A percentile compares a stretch with the other conserved stretches of the same genome.
phyloP scores from a whole-genome alignment of 2,888 invertebrate species.

The Axea sp. region DNA sequence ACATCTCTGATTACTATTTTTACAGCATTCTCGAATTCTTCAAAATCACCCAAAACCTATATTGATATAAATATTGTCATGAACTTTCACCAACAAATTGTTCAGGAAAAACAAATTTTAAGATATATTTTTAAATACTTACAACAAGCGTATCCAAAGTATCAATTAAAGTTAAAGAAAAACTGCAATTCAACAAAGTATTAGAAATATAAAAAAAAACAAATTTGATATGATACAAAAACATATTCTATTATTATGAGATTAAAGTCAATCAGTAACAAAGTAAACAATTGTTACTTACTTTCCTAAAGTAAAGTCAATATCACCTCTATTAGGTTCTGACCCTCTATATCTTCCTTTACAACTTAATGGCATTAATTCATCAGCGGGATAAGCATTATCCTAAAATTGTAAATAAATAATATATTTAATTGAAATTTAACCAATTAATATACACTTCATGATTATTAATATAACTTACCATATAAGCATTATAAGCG shows the following conservation, averaged over 20 bases:
- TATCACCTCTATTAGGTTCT: constrained; percentile 95
- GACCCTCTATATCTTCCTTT: constrained; percentile 94
- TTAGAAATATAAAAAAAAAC: background rate
- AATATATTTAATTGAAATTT: background rate
- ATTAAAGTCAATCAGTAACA: background rate
- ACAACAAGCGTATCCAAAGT: constrained; percentile 94
- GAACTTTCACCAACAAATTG: background rate
- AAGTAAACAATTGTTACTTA: constrained; percentile 81
- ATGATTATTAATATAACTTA: constrained; percentile 67
- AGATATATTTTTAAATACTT: constrained; percentile 68
- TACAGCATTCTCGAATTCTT: constrained; percentile 96
- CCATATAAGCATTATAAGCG: constrained; percentile 97
- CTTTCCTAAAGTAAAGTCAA: constrained; percentile 98
- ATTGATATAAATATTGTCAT: constrained; percentile 11
- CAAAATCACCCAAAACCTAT: constrained; percentile 91
- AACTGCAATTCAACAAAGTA: constrained; percentile 83
- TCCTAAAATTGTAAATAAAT: constrained; percentile 77
- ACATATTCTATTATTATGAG: background rate
- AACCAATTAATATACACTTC: background rate
- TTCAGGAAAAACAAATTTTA: constrained; percentile 15
- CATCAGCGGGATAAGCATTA: constrained; percentile 98
- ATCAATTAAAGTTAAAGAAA: constrained; percentile 97
- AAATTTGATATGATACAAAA: too few relatives aligned
- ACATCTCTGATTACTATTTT: constrained; percentile 92
- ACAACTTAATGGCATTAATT: constrained; percentile 98